A percentile compares a stretch with the other conserved stretches of the same genome.
phyloP scores from a whole-genome alignment of 2,888 invertebrate species.

The Mesorhabditis spiculigera region DNA sequence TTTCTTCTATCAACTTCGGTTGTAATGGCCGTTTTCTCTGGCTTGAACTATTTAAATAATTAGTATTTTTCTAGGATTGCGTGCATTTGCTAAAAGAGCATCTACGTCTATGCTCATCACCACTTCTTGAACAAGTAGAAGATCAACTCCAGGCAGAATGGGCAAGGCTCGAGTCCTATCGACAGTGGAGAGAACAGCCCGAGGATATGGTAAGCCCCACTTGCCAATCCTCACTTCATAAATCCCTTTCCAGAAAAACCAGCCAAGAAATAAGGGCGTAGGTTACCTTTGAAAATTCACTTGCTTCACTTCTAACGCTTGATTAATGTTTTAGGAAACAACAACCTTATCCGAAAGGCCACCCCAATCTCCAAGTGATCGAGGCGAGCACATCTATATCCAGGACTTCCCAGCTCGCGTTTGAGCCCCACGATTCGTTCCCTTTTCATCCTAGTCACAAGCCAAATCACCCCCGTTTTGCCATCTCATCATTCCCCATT shows the following conservation, averaged over 20 bases:
- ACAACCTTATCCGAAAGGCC: not conserved
- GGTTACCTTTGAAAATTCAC: not conserved
- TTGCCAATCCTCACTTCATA: not conserved
- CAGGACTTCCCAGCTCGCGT: not conserved
- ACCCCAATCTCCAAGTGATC: not conserved
- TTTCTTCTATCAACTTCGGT: too few species aligned
- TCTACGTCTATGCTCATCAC: conserved; percentile 15
- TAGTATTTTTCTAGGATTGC: conserved; percentile 14
- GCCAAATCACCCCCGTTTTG: too few species aligned
- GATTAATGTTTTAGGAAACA: not conserved
- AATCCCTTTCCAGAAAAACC: not conserved
- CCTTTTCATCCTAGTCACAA: too few species aligned
- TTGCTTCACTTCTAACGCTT: too few species aligned
- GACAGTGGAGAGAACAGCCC: conserved; percentile 7
- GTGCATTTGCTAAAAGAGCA: conserved; percentile 21
- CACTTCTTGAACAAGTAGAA: not conserved
- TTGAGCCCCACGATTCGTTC: too few species aligned
- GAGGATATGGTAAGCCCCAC: conserved; percentile 4
- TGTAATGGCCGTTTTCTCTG: not conserved
- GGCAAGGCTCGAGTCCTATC: not conserved
- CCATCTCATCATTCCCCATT: too few species aligned
- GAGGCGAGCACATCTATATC: not conserved
- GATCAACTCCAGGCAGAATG: conserved; percentile 5
- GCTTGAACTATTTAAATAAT: not conserved
- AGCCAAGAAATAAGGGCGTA: not conserved